phyloP scores from a whole-genome alignment of 1,140 invertebrate species.

The Marisa cornuarietis region DNA sequence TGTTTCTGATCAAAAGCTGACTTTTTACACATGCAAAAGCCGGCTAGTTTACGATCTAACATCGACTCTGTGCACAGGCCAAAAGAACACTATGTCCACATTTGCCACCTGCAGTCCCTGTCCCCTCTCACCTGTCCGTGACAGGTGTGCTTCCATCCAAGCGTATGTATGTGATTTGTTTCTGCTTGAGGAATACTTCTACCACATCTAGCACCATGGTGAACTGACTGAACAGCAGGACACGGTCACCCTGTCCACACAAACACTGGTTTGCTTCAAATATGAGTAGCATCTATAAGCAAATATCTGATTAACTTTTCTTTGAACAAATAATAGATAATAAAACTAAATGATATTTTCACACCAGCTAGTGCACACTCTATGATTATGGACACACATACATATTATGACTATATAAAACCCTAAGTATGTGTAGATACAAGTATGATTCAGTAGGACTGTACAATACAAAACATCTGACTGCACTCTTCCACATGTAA shows the following conservation, averaged over 20 bases:
- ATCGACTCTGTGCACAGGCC: too few species aligned
- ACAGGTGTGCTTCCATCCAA: constrained; percentile 66
- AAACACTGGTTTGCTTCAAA: background rate
- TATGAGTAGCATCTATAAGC: background rate
- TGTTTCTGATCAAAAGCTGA: too few species aligned
- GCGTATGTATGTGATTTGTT: constrained; percentile 58
- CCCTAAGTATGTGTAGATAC: too few species aligned
- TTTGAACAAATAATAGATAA: too few species aligned
- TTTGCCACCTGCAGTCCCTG: too few species aligned
- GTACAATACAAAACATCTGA: too few species aligned
- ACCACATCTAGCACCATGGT: constrained; percentile 89
- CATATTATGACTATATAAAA: background rate
- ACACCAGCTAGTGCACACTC: background rate
- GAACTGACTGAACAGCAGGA: constrained; percentile 95
- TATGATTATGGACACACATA: background rate
- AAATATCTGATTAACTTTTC: background rate
- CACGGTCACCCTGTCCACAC: constrained; percentile 67
- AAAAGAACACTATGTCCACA: too few species aligned
- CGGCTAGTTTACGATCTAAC: too few species aligned
- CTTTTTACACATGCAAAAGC: too few species aligned
- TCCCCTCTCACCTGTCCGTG: constrained; percentile 53
- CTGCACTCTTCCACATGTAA: too few species aligned
- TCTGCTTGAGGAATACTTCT: constrained; percentile 60
- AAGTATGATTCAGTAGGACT: too few species aligned
- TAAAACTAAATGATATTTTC: too few species aligned